These are phyloP conservation scores for Sander vitreus DNA, from an alignment of 2,113 vertebrate species.

Conservation along the genomic window DNA sequence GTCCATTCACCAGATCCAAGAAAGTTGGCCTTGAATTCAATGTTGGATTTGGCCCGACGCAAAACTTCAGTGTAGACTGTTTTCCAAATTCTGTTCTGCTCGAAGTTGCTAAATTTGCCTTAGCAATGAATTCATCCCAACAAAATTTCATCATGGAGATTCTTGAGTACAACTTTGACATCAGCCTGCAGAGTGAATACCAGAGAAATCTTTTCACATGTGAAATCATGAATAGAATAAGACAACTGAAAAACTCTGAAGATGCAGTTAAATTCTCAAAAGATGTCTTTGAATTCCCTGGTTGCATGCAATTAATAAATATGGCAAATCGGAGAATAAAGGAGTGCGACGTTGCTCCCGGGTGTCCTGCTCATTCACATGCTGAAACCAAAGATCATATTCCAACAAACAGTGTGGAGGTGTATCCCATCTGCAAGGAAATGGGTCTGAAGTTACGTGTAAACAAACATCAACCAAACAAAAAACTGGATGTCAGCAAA, in stretches of 20 bases:
- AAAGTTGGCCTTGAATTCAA: conserved; percentile 26
- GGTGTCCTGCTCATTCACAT: not conserved
- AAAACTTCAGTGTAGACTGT: conserved; percentile 17
- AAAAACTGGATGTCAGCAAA: conserved; percentile 23
- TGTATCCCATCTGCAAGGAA: conserved; percentile 34
- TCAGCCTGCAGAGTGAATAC: not conserved
- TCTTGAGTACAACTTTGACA: conserved; percentile 53
- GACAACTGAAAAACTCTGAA: conserved; percentile 13
- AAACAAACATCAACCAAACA: not conserved
- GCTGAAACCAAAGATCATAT: not conserved
- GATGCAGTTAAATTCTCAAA: conserved; percentile 28
- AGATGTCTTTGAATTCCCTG: conserved; percentile 41
- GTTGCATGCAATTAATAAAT: too few relatives aligned
- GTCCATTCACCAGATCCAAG: not conserved
- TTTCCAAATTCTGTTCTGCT: not conserved
- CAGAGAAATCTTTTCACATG: not conserved
- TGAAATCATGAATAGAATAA: conserved; percentile 31
- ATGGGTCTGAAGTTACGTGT: conserved; percentile 41
- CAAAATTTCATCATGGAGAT: conserved; percentile 53
- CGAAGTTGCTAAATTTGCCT: conserved; percentile 46
- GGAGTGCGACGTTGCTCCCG: not conserved
- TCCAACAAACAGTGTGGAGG: not conserved
- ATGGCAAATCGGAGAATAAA: not conserved
- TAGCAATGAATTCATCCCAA: conserved; percentile 46
- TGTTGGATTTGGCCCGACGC: conserved; percentile 45